Evolutionary conservation across 2,797 vertebrate species (phyloP), one percentile per base, ranked within the genome.

Genomic region (Momotus momota): DNA sequence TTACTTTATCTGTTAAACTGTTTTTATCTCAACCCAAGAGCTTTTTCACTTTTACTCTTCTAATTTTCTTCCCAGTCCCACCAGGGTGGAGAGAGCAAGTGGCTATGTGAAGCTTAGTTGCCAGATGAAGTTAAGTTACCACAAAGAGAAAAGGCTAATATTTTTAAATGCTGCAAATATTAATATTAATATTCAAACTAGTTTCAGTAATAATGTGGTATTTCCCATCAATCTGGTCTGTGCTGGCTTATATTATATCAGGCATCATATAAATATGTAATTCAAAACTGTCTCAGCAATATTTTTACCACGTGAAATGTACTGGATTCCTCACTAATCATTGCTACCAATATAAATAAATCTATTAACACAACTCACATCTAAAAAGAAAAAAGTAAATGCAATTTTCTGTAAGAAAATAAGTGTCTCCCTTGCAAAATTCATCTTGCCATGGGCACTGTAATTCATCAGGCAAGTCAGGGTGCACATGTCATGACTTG

Each of bases 131-230:
- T 61, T 40, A 61, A 61, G 18, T 16, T 7, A 17, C 16, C 6
- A 38, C 23, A 61, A 40, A 38, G 35, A 94, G 69, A 93, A 97
- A 97, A 84, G 86, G 81, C 85, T 65, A 26, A 57, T 83, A 66
- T 64, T 79, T 58, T 62, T 45, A 92, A 62, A 77, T 81, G 78
- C 48, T 96, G 83, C 87, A 97, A 98, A 95, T 8, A 27, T 31
- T 57, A 69, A 35, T 66, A 51, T 19, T 46, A 22, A 8, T 60
- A 31, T 41, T 45, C 43, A 48, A 88, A 67, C 67, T 52, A 58
- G 3, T 85, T 74, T 43, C 6, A 26, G 29, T 75, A 81, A 22
- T 75, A 71, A 13, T 2, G 10, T 43, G 7, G 0, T 25, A 62
- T 79, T 84, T 88, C 45, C 23, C 26, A 35, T 33, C 23, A 17